Base-by-base conservation (phyloP, 2,113 vertebrate species). In the Centropus unirufus region DNA sequence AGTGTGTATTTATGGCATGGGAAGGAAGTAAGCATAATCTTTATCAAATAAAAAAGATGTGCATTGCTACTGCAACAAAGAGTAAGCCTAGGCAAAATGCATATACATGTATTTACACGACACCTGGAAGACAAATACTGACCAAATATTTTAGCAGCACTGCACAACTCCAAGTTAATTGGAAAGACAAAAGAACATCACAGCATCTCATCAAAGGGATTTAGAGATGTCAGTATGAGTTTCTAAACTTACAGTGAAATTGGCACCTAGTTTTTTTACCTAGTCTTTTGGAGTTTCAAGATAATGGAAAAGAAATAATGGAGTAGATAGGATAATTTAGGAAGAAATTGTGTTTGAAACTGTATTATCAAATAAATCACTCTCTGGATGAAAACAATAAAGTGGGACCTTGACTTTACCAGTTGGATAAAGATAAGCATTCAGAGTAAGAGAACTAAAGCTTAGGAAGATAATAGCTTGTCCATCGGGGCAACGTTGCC, bases 311-410 rank as follows among this genome's bases (percentile, higher is more conserved):
- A 74, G 84, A 80, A 97, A 95, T 96, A 96, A 97, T 95, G 70
- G 90, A 96, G 93, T 93, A 22, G 83, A 96, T 97, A 95, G 85
- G 67, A 94, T 96, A 96, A 98, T 97, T 97, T 97, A 91, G 76
- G 91, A 95, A 97, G 83, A 97, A 96, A 97, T 94, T 96, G 92
- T 95, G 81, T 97, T 97, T 97, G 96, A 96, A 96, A 94, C 55
- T 8, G 1, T 94, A 82, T 96, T 97, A 97, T 97, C 97, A 97
- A 97, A 96, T 96, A 94, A 97, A 97, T 97, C 93, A 58, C 78
- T 46, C 42, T 95, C 81, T 84, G 74, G 86, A 75, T 96, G 83
- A 97, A 76, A 97, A 88, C 54, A 97, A 97, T 93, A 81, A 83
- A 96, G 55, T 87, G 15, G 58, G 79, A 96, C 88, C 93, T 95